Conservation (phyloP, 2,797 vertebrate species). For the Lepidocolaptes lacrymiger region DNA sequence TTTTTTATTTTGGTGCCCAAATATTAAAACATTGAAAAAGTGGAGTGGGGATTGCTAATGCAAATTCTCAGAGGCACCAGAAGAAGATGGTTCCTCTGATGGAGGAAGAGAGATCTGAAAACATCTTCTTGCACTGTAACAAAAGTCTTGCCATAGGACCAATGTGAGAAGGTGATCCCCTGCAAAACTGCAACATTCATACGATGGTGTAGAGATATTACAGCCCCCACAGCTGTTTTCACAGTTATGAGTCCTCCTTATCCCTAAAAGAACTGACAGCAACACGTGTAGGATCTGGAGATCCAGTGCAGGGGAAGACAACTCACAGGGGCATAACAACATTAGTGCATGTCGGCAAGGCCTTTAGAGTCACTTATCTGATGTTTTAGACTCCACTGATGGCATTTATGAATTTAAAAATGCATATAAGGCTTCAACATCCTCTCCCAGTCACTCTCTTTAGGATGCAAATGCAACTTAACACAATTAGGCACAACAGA, state of each 20-base stretch:
- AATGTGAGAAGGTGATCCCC: background rate
- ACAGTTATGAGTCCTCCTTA: background rate
- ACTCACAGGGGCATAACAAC: background rate
- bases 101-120: background rate
- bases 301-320: background rate
- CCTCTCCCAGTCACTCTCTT: background rate
- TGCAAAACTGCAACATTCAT: background rate
- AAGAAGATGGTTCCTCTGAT: background rate
- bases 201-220: background rate
- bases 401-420: conserved; percentile 35
- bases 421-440: background rate
- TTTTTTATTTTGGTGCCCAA: background rate
- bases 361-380: background rate
- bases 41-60: background rate
- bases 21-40: background rate
- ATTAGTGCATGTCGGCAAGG: background rate
- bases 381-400: background rate
- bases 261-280: background rate
- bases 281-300: background rate
- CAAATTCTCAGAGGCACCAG: background rate
- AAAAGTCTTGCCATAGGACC: background rate
- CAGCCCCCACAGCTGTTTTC: background rate
- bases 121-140: background rate
- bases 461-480: conserved; percentile 27
- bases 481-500: conserved; percentile 15